Evolutionary conservation across 2,113 vertebrate species (phyloP).

Genomic region (Hydrolagus affinis): DNA sequence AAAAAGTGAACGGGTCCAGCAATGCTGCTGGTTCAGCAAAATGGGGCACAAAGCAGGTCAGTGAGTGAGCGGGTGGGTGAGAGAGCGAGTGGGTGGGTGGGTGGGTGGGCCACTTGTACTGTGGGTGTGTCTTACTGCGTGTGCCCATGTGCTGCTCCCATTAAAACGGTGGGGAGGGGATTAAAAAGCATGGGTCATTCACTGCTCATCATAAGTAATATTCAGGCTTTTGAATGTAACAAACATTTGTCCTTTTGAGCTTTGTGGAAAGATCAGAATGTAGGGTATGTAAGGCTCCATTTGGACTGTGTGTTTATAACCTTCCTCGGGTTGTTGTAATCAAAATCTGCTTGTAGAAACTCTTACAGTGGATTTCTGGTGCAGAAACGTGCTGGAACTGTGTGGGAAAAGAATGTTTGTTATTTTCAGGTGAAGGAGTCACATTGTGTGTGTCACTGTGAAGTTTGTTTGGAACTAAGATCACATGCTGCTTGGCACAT

Average conservation of each 20-base stretch:
- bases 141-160: slow-evolving; percentile 29
- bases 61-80: slow-evolving; percentile 40
- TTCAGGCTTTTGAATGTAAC: slow-evolving; percentile 32
- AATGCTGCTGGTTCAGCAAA: slow-evolving; percentile 51
- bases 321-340: background rate
- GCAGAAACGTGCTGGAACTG: slow-evolving; percentile 23
- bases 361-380: slow-evolving; percentile 1
- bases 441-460: slow-evolving; percentile 21
- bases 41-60: slow-evolving; percentile 42
- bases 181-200: slow-evolving; percentile 28
- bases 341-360: background rate
- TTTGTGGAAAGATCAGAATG: slow-evolving; percentile 31
- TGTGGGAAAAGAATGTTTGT: slow-evolving; percentile 2
- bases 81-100: slow-evolving; percentile 42
- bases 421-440: slow-evolving; percentile 20
- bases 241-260: slow-evolving; percentile 32
- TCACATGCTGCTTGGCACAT: slow-evolving; percentile 21
- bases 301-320: slow-evolving; percentile 1
- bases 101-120: slow-evolving; percentile 34
- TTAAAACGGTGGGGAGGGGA: background rate
- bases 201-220: slow-evolving; percentile 24
- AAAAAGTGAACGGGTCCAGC: slow-evolving; percentile 50
- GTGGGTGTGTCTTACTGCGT: slow-evolving; percentile 26
- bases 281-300: background rate
- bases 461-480: slow-evolving; percentile 12